Percentiles rank a stretch among this genome's conserved stretches.
Conservation (phyloP, 2,888 invertebrate species). For the Spialia ferax region DNA sequence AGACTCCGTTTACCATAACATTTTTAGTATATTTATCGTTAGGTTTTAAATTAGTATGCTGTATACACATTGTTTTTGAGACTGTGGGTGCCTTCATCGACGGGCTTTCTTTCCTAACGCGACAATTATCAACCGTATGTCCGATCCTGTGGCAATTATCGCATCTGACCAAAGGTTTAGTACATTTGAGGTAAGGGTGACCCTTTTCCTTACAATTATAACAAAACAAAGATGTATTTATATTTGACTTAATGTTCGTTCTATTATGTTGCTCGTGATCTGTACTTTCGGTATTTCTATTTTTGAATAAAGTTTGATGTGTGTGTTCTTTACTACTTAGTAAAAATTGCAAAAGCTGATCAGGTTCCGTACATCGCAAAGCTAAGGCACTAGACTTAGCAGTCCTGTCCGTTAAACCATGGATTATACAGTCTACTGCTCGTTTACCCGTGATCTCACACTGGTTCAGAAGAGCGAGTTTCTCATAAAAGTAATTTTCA, state of each 20-base stretch:
- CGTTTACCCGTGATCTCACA: neutral
- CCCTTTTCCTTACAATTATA: constrained; percentile 2
- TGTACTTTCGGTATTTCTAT: neutral
- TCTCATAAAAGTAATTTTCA: constrained; percentile 7
- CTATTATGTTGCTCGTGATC: neutral
- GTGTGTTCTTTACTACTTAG: neutral
- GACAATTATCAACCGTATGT: neutral
- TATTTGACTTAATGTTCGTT: neutral
- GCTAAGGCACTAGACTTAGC: neutral
- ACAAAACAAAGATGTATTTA: neutral
- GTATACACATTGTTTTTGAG: neutral
- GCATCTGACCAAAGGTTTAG: neutral
- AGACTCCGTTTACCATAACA: neutral
- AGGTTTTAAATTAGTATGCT: neutral
- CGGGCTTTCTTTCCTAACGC: neutral
- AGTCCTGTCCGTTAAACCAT: neutral
- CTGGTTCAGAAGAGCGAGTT: neutral
- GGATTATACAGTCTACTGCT: neutral
- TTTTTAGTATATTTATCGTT: neutral
- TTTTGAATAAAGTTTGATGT: neutral
- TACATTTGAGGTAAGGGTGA: neutral
- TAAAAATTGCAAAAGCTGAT: neutral
- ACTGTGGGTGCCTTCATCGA: neutral
- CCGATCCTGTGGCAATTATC: neutral
- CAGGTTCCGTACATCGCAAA: neutral